Evolutionary conservation across 2,113 vertebrate genomes (phyloP), one percentile per base, ranked within the genome.

Genomic region (Datnioides undecimradiatus): DNA sequence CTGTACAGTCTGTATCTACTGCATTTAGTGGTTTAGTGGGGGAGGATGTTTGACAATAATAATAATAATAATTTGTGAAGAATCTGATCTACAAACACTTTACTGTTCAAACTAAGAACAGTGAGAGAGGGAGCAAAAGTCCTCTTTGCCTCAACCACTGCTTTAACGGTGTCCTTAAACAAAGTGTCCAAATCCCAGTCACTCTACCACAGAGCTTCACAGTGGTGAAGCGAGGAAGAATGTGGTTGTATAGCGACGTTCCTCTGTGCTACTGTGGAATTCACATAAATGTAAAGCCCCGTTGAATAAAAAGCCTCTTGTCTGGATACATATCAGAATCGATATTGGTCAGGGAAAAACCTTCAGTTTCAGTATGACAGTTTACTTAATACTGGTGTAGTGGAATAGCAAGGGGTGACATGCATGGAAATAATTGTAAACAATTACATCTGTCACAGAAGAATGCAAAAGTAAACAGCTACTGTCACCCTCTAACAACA

Each of bases 101-200:
- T 14, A 66, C n/a, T 60, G 8, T 33, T 4, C 27, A 1, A 1
- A 40, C 57, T 70, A 8, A 40, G 33, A 67, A 62, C 8, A 17
- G 49, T 21, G 0, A 17, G 21, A 1, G 29, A 48, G 14, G 58
- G 9, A n/a, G 38, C 38, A 31, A 27, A 71, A 29, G 41, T 38
- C 16, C 9, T 57, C 12, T 69, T 69, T 38, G 38, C 17, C 34
- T 29, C 23, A 23, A 40, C 45, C 19, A 49, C 60, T 23, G 9
- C 52, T 36, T 40, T 65, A 33, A 64, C 16, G 16, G 31, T 58
- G 25, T 64, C 34, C 49, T 63, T 58, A 66, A 40, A 80, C n/a
- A 70, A 54, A 62, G 11, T 16, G 51, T 40, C 55, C 40, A 6
- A 52, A 14, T 46, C 43, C 1, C 21, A 46, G 54, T 62, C 45